A percentile compares a stretch with the other conserved stretches of the same genome.
Evolutionary conservation across 92 coral and sea anemone genomes (phyloP).

Genomic region (Parazoanthus atlanticus): DNA sequence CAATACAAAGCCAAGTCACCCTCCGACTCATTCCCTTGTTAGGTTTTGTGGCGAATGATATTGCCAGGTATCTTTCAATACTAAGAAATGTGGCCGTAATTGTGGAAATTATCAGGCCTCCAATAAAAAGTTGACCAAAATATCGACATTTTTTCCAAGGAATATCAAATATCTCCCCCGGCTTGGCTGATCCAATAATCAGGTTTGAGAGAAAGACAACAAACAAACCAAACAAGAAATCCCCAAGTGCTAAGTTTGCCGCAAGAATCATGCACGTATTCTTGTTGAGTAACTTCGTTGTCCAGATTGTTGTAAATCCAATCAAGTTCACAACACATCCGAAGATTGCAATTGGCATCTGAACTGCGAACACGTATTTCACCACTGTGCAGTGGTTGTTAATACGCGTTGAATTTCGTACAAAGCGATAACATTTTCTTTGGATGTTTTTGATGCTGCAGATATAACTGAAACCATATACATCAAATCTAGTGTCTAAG

Average conservation of each 20-base stretch:
- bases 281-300: neutral
- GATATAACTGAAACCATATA: neutral
- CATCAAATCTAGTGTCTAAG: neutral
- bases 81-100: no score
- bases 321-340: neutral
- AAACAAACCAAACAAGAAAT: neutral
- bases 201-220: neutral
- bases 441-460: neutral
- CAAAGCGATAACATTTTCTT: neutral
- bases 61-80: neutral
- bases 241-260: constrained; percentile 1
- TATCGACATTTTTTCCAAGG: no score
- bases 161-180: no score
- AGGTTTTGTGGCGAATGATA: neutral
- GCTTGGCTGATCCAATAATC: neutral
- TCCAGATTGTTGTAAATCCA: neutral
- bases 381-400: neutral
- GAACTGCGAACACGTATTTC: neutral
- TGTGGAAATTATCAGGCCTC: no score
- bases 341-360: neutral
- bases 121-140: no score
- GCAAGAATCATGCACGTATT: neutral
- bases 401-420: neutral
- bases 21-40: neutral
- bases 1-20: neutral